Evolutionary conservation across 2,113 vertebrate genomes (phyloP).

Genomic region (Vidua chalybeata): DNA sequence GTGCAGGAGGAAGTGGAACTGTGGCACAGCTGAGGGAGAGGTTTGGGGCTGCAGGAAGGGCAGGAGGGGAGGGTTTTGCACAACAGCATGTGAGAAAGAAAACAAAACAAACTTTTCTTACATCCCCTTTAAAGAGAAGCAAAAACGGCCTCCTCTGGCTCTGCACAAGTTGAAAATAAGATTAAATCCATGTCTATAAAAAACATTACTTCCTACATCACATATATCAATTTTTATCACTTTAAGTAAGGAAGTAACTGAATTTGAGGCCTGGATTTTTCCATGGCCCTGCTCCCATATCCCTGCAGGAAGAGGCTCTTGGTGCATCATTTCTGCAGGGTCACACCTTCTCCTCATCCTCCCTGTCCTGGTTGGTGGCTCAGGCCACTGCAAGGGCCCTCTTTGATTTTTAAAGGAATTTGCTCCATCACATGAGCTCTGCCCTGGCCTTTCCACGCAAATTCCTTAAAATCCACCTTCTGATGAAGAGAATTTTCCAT

Average conservation of each 20-base stretch:
- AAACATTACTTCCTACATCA: background rate
- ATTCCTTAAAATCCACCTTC: background rate
- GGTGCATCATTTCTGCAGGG: background rate
- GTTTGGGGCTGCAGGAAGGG: constrained; percentile 11
- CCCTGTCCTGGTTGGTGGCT: background rate
- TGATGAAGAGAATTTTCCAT: background rate
- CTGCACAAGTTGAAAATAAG: background rate
- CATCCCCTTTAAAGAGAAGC: background rate
- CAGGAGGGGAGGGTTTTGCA: background rate
- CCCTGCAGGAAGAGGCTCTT: background rate
- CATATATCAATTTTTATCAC: background rate
- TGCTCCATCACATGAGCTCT: background rate
- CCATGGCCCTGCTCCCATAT: fast-evolving
- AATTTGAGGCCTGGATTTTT: background rate
- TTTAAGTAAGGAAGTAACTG: background rate
- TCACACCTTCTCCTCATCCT: background rate
- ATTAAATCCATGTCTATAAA: background rate
- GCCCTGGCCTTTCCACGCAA: background rate
- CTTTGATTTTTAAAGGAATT: background rate
- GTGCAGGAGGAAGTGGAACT: background rate
- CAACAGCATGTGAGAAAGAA: background rate
- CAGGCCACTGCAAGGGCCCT: background rate
- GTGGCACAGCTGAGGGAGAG: background rate
- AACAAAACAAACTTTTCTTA: background rate
- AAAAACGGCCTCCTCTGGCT: background rate